A percentile compares a stretch with the other conserved stretches of the same genome.
phyloP scores from a whole-genome alignment of 2,888 invertebrate genomes.

The Bellardia bayeri region DNA sequence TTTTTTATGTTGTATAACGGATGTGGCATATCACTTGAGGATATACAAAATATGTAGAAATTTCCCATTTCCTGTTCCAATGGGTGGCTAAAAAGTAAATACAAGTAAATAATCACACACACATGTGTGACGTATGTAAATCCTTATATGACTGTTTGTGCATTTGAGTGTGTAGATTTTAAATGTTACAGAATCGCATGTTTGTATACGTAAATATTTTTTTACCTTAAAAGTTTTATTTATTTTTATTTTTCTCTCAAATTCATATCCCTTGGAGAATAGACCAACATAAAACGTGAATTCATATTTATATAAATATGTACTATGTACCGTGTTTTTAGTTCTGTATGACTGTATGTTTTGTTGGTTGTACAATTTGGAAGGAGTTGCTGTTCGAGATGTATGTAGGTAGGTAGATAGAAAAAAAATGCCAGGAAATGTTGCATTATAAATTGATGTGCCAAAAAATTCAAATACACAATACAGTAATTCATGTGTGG shows the following conservation, averaged over 20 bases:
- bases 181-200: slow-evolving; percentile 19
- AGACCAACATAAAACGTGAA: neutral
- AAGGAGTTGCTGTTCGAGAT: neutral
- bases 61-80: slow-evolving; percentile 59
- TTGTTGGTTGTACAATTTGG: slow-evolving; percentile 12
- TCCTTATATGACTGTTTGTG: neutral
- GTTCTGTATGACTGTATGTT: neutral
- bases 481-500: slow-evolving; percentile 1
- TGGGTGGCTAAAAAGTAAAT: slow-evolving; percentile 37
- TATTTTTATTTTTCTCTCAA: neutral
- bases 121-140: neutral
- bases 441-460: slow-evolving; percentile 46
- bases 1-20: slow-evolving; percentile 19
- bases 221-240: slow-evolving; percentile 37
- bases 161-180: neutral
- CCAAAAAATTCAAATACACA: neutral
- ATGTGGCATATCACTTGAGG: slow-evolving; percentile 68
- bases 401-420: neutral
- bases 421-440: slow-evolving; percentile 15
- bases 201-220: neutral
- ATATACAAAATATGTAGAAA: slow-evolving; percentile 60
- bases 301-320: neutral
- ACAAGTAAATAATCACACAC: neutral
- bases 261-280: slow-evolving; percentile 32
- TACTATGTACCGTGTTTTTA: no score